Percentiles rank a stretch among this genome's conserved stretches.
Evolutionary conservation across 2,113 vertebrate genomes (phyloP).

Genomic region (Ceyx melanurus): DNA sequence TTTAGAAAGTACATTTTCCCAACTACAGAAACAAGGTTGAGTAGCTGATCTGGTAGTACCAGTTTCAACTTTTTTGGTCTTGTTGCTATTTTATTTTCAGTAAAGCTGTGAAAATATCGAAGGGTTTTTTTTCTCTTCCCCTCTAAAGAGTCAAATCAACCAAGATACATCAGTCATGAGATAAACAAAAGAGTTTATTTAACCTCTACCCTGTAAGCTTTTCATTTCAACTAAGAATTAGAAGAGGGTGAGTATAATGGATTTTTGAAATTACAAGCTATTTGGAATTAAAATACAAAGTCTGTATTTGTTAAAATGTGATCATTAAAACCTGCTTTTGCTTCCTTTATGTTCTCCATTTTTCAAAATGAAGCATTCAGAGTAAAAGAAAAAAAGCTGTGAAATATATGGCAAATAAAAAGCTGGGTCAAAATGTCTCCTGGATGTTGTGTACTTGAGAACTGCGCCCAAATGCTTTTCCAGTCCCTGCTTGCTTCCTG

Average conservation of each 20-base stretch:
- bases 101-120: slow-evolving; percentile 7
- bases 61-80: neutral
- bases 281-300: slow-evolving; percentile 11
- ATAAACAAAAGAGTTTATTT: slow-evolving; percentile 44
- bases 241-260: neutral
- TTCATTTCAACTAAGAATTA: slow-evolving; percentile 25
- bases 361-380: neutral
- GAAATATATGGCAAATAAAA: slow-evolving; percentile 12
- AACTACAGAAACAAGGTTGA: neutral
- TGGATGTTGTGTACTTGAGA: neutral
- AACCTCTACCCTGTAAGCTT: slow-evolving; percentile 13
- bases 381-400: slow-evolving; percentile 20
- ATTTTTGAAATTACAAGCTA: slow-evolving; percentile 24
- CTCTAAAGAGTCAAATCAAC: neutral
- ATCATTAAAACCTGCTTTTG: neutral
- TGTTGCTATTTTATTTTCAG: neutral
- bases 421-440: neutral
- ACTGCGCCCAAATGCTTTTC: neutral
- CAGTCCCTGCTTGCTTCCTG: neutral
- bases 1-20: neutral
- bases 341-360: neutral
- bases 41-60: neutral
- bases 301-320: neutral
- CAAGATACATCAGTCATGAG: neutral
- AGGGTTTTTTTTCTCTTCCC: neutral